Base-by-base conservation (phyloP, 2,888 invertebrate species). In the Cordilura impudica region DNA sequence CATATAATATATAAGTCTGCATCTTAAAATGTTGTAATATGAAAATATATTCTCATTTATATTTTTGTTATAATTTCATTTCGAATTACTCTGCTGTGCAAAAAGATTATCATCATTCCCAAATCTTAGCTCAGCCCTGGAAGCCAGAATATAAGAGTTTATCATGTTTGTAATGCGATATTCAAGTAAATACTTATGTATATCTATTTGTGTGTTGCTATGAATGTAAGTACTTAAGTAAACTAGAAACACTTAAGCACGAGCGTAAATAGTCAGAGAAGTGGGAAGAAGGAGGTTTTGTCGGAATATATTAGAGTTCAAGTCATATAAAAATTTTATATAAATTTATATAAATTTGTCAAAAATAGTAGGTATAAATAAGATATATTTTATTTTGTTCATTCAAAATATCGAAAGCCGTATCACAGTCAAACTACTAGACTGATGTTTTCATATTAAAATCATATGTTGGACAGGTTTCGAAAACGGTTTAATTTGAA, bases 161-260 rank as follows among this genome's bases (percentile, higher is more conserved):
- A 73, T 66, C 58, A 29, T 65, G 70, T 74, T 66, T 45, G 73
- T 45, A 78, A 78, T 78, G 58, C 26, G 69, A 78, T 73, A 73
- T 67, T 29, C 49, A 23, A 26, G 5, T 45, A 14, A 23, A 54
- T 19, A 35, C 16, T 6, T 26, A 21, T 10, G 2, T 16, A 4
- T 14, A 21, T 53, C 8, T 4, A n/a, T 29, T 16, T 53, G 14
- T 12, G 45, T 43, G 19, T 23, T 26, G n/a, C 10, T 16, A 18
- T 29, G 18, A 7, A 16, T 12, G 6, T 10, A 10, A 19, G 1
- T 19, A 16, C n/a, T n/a, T n/a, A n/a, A n/a, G n/a, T n/a, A n/a
- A n/a, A n/a, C n/a, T n/a, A n/a, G n/a, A n/a, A n/a, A n/a, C n/a
- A n/a, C n/a, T n/a, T 19, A 23, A 14, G 53, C 26, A 29, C 14